Conservation (phyloP, 1,140 invertebrate genomes). For the Eupristina koningsbergeri region DNA sequence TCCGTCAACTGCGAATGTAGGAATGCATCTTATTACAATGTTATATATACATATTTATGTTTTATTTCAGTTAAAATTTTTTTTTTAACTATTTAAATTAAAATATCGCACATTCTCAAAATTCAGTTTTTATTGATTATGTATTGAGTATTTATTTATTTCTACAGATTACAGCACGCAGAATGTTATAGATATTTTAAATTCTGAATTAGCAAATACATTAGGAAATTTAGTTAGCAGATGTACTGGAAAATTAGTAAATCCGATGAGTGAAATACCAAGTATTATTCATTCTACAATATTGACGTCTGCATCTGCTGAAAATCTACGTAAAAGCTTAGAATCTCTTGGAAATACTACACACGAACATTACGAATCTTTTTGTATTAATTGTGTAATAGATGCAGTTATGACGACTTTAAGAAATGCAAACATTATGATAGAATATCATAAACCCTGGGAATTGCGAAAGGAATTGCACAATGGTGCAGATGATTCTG, state of each 20-base stretch:
- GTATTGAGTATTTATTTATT: too few species aligned
- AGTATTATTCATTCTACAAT: slow-evolving; percentile 71
- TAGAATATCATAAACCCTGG: slow-evolving; percentile 92
- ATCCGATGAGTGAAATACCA: slow-evolving; percentile 85
- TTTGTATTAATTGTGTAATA: slow-evolving; percentile 88
- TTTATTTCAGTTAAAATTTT: too few species aligned
- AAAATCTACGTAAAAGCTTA: slow-evolving; percentile 76
- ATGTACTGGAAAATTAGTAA: slow-evolving; percentile 83
- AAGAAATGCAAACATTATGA: slow-evolving; percentile 87
- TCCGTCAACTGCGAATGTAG: too few species aligned
- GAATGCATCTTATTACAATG: too few species aligned
- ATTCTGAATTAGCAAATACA: slow-evolving; percentile 93
- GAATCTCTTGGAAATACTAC: slow-evolving; percentile 74
- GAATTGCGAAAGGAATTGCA: slow-evolving; percentile 78
- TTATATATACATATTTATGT: too few species aligned
- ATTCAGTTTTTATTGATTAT: too few species aligned
- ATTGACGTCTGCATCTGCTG: slow-evolving; percentile 74
- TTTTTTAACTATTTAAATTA: too few species aligned
- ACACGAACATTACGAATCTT: slow-evolving; percentile 80
- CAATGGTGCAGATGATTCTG: slow-evolving; percentile 65
- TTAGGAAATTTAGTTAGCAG: slow-evolving; percentile 93
- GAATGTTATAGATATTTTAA: slow-evolving; percentile 85
- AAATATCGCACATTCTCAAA: too few species aligned
- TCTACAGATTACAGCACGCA: slow-evolving; percentile 87
- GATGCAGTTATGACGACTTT: slow-evolving; percentile 84